These are phyloP conservation scores for Arbacia lixula DNA, from an alignment of 53 echinoderm and acorn worm species.

Conservation along the genomic window DNA sequence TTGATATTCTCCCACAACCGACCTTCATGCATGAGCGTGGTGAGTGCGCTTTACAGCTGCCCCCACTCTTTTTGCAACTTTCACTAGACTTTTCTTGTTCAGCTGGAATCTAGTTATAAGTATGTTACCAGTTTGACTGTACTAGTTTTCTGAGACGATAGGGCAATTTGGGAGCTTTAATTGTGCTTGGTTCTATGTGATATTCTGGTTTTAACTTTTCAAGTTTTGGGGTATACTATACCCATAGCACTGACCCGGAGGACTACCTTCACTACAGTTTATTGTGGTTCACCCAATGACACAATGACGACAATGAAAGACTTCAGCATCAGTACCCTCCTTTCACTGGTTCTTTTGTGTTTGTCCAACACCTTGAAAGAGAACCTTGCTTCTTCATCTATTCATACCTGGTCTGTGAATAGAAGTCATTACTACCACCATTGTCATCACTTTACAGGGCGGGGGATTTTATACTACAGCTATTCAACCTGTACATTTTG, in stretches of 20 bases:
- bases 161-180: neutral
- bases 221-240: neutral
- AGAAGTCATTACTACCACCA: slow-evolving; percentile 9
- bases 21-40: too few species aligned
- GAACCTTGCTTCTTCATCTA: slow-evolving; percentile 26
- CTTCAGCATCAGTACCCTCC: neutral
- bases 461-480: slow-evolving; percentile 12
- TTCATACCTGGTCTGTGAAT: slow-evolving; percentile 5
- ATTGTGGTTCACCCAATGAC: neutral
- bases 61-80: too few species aligned
- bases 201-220: neutral
- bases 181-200: neutral
- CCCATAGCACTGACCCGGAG: neutral
- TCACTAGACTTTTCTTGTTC: too few species aligned
- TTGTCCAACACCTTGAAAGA: slow-evolving; percentile 26
- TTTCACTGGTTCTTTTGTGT: slow-evolving; percentile 31
- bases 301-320: too few species aligned
- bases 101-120: too few species aligned
- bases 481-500: slow-evolving; percentile 18
- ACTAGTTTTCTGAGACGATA: too few species aligned
- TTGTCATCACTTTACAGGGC: neutral
- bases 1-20: too few species aligned
- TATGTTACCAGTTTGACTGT: too few species aligned
- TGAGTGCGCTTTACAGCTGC: too few species aligned
- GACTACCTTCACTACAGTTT: neutral